Evolutionary conservation across 2,888 invertebrate genomes (phyloP).

Genomic region (Nomada lathburiana): DNA sequence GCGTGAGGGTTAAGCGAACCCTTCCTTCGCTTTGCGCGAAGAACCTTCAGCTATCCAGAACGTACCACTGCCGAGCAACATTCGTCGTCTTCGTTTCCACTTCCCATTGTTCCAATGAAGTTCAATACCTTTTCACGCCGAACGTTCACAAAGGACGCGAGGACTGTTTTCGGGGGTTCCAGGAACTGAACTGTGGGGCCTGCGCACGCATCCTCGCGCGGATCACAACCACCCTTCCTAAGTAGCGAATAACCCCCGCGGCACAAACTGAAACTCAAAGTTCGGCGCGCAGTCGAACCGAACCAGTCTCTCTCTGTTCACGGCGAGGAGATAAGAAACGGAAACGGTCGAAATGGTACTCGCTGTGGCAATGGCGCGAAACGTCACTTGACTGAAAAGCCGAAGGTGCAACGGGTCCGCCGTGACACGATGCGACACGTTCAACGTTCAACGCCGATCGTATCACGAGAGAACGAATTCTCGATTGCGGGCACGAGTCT

Average conservation of each 20-base stretch:
- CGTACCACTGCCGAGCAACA: too few relatives aligned
- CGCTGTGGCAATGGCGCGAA: conserved; percentile 60
- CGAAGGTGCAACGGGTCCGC: conserved; percentile 20
- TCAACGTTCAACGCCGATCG: background rate
- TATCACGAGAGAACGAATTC: conserved; percentile 32
- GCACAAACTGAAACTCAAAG: conserved; percentile 72
- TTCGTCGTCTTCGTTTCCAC: too few relatives aligned
- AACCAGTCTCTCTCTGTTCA: conserved; percentile 65
- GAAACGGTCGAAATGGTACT: conserved; percentile 32
- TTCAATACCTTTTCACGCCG: too few relatives aligned
- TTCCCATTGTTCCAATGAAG: too few relatives aligned
- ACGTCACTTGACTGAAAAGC: conserved; percentile 51
- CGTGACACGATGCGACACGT: conserved; percentile 33
- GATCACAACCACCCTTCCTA: conserved; percentile 45
- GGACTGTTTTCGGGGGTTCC: too few relatives aligned
- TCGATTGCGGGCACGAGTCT: conserved; percentile 10
- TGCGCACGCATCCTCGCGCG: too few relatives aligned
- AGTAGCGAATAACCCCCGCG: conserved; percentile 47
- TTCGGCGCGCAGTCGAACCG: conserved; percentile 71
- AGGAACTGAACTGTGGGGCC: background rate
- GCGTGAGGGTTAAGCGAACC: too few relatives aligned
- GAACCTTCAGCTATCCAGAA: too few relatives aligned
- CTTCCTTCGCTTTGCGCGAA: too few relatives aligned
- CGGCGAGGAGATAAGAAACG: conserved; percentile 16
- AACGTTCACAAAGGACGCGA: background rate